A percentile compares a stretch with the other conserved stretches of the same genome.
Evolutionary conservation across 2,888 invertebrate genomes (phyloP).

Genomic region (Cheilosia grossa): DNA sequence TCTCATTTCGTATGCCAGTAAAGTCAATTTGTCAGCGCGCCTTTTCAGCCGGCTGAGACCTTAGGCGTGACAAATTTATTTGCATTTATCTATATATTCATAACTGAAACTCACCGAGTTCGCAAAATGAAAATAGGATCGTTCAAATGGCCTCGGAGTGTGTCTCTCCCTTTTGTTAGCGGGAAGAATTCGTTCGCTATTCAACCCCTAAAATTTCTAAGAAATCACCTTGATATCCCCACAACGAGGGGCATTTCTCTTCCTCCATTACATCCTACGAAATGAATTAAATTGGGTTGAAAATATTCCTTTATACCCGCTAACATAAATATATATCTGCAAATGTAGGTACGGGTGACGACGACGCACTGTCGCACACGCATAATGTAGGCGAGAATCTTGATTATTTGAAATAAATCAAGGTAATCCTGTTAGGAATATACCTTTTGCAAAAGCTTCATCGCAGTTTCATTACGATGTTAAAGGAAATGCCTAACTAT

Average conservation of each 20-base stretch:
- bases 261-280: slow-evolving; percentile 38
- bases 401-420: slow-evolving; percentile 72
- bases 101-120: neutral
- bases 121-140: slow-evolving; percentile 7
- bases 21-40: slow-evolving; percentile 18
- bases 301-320: slow-evolving; percentile 37
- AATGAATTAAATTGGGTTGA: slow-evolving; percentile 65
- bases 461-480: slow-evolving; percentile 49
- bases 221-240: slow-evolving; percentile 52
- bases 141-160: slow-evolving; percentile 4
- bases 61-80: slow-evolving; percentile 30
- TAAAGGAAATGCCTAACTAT: slow-evolving; percentile 13
- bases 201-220: neutral
- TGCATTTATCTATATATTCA: neutral
- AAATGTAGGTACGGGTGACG: no score
- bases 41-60: slow-evolving; percentile 3
- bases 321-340: neutral
- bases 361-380: no score
- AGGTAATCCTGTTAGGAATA: slow-evolving; percentile 62
- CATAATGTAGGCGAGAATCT: slow-evolving; percentile 42
- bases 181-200: slow-evolving; percentile 16
- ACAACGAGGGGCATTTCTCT: slow-evolving; percentile 37
- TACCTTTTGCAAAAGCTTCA: slow-evolving; percentile 43
- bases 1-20: neutral
- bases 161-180: slow-evolving; percentile 7